These are phyloP conservation scores for Conistra vaccinii DNA, from an alignment of 2,888 invertebrate genomes.

Conservation along the genomic window DNA sequence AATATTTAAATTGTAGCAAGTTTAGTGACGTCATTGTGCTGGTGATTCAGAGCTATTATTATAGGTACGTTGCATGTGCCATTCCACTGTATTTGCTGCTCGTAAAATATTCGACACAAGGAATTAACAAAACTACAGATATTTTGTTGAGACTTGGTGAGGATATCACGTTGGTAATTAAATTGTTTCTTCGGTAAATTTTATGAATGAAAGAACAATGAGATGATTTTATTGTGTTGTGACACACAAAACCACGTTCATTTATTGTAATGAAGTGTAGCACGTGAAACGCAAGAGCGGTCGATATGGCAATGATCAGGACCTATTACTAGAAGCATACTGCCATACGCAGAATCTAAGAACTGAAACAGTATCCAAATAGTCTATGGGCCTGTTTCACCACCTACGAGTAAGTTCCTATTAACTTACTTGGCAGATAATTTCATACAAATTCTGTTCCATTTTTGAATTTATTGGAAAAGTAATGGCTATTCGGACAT, in stretches of 20 bases:
- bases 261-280: background rate
- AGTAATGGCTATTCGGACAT: too few species aligned
- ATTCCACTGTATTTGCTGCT: conserved; percentile 23
- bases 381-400: too few species aligned
- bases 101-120: conserved; percentile 30
- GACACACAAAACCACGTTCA: conserved; percentile 6
- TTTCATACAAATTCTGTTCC: too few species aligned
- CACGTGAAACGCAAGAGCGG: background rate
- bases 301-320: too few species aligned
- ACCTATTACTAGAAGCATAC: background rate
- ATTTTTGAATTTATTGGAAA: too few species aligned
- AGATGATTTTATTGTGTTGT: background rate
- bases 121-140: background rate
- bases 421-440: too few species aligned
- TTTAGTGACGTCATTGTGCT: conserved; percentile 35
- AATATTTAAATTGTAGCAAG: conserved; percentile 45
- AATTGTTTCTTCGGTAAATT: background rate
- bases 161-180: conserved; percentile 5
- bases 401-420: too few species aligned
- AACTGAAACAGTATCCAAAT: background rate
- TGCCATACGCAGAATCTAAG: background rate
- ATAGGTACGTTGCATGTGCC: conserved; percentile 27
- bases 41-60: conserved; percentile 53
- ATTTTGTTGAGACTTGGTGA: background rate
- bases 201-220: background rate